A percentile compares a stretch with the other conserved stretches of the same genome.
phyloP scores from a whole-genome alignment of 2,113 vertebrate species.

The Tamias sibiricus region DNA sequence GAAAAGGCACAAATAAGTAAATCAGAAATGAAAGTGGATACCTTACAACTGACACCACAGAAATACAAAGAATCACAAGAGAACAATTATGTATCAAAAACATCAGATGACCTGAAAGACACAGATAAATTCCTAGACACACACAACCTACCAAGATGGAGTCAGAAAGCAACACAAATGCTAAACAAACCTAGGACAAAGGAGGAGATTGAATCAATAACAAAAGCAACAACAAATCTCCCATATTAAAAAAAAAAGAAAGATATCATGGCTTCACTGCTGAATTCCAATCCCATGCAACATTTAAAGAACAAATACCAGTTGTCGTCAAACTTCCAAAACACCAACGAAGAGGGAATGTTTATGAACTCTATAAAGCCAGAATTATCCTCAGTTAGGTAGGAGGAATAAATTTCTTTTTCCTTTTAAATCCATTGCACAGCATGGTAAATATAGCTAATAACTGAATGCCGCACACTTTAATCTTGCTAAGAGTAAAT shows the following conservation, averaged over 20 bases:
- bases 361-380: not conserved
- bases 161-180: not conserved
- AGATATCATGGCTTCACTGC: not conserved
- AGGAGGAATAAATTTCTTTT: not conserved
- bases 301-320: not conserved
- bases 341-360: not conserved
- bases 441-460: not conserved
- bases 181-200: not conserved
- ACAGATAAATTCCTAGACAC: not conserved
- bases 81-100: not conserved
- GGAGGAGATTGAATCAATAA: not conserved
- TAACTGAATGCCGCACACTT: not conserved
- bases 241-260: not conserved
- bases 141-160: not conserved
- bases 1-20: not conserved
- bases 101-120: not conserved
- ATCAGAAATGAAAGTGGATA: not conserved
- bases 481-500: not conserved
- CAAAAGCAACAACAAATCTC: not conserved
- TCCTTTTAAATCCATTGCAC: not conserved
- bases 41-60: not conserved
- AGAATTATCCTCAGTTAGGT: not conserved
- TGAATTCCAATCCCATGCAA: not conserved
- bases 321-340: not conserved
- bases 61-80: not conserved